Base-by-base conservation (phyloP, 2,888 invertebrate genomes). In the Sialis fuliginosa region DNA sequence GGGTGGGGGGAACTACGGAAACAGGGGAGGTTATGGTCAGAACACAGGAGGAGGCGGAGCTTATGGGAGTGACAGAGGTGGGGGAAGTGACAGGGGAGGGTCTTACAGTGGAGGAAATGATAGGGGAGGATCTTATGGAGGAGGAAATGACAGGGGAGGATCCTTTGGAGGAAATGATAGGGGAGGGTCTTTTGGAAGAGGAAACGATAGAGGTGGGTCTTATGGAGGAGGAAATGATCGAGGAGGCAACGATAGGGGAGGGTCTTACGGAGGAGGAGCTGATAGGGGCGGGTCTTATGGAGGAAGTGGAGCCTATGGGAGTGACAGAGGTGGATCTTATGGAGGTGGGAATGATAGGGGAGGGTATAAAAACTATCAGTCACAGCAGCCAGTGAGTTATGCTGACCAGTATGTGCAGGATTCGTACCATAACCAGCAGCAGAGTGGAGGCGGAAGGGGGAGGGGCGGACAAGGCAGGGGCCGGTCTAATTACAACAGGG, bases 371-470 rank as follows among this genome's bases (percentile, higher is more conserved):
- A 49, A 44, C 30, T 49, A 44, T 39, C 47, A 49, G 6, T 45
- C 52, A 32, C 47, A 49, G 42, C 49, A 48, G 12, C 45, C 48
- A 10, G 42, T 47, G 6, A 62, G 61, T 2, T 65, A 66, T 52
- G 62, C 65, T 4, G 66, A 66, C 56, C 64, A 66, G 48, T 66
- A 65, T 51, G 65, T 64, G 7, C 62, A 65, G 53, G 66, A 66
- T 48, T 60, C 54, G 42, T 57, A 62, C 45, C 60, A 61, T 32
- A 66, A 66, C 55, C 62, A 62, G 54, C 67, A 61, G 51, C 66
- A 59, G 53, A 55, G 54, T 33, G 56, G 62, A 47, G 56, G 60
- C 32, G 52, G 55, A 8, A 49, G 56, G 13, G 42, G 42, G 9
- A 31, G 42, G 8, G 54, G 58, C 22, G 55, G 58, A 12, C 48